Conservation (phyloP, 2,797 vertebrate species). For the Melanotaenia nigrans region DNA sequence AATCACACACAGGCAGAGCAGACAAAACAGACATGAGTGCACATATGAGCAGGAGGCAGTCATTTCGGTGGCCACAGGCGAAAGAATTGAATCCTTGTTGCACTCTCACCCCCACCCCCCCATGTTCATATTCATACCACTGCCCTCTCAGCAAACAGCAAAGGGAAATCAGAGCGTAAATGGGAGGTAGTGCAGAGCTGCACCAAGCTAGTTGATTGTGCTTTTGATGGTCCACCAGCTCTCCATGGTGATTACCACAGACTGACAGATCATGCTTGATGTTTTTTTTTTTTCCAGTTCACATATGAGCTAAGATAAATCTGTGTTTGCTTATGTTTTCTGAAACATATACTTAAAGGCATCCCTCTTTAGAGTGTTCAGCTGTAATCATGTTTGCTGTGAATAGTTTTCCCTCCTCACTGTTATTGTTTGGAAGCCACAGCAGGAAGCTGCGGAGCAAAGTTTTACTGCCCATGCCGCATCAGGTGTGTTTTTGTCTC, state of each 20-base stretch:
- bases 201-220: conserved; percentile 63
- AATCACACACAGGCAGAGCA: conserved; percentile 11
- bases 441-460: conserved; percentile 39
- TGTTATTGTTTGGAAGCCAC: conserved; percentile 55
- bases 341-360: conserved; percentile 55
- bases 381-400: conserved; percentile 58
- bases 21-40: conserved; percentile 45
- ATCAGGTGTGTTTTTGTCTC: conserved; percentile 70
- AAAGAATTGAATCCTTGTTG: conserved; percentile 54
- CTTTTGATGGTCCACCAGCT: conserved; percentile 83
- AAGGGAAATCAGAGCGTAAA: conserved; percentile 60
- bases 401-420: conserved; percentile 49
- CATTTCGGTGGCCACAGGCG: conserved; percentile 26
- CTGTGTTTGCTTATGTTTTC: conserved; percentile 57
- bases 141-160: conserved; percentile 41
- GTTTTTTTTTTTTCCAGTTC: conserved; percentile 36
- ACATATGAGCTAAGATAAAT: conserved; percentile 57
- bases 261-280: conserved; percentile 69
- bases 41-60: conserved; percentile 39
- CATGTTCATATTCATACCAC: conserved; percentile 29
- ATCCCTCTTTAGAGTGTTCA: conserved; percentile 41
- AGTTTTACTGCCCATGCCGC: conserved; percentile 42
- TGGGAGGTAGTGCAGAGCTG: conserved; percentile 35
- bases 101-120: background rate
- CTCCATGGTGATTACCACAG: conserved; percentile 70